Evolutionary conservation across 2,888 invertebrate genomes (phyloP).

Genomic region (Andrena haemorrhoa): DNA sequence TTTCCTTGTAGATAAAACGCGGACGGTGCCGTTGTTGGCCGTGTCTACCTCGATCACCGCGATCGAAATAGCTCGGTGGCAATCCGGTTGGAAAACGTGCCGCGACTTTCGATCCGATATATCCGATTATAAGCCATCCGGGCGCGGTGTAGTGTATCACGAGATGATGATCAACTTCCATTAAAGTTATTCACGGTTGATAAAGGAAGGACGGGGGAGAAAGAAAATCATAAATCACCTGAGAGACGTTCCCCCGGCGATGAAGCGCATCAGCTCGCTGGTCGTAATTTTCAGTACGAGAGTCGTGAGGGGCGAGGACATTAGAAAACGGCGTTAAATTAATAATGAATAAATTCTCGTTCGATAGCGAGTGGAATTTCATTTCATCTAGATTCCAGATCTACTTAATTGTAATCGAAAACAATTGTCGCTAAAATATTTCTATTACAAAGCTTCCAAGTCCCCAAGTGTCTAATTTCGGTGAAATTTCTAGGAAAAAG

Average conservation of each 20-base stretch:
- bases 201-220: constrained; percentile 6
- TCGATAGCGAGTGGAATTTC: too few species aligned
- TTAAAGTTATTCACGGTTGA: constrained; percentile 38
- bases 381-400: not conserved
- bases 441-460: not conserved
- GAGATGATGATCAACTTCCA: constrained; percentile 43
- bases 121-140: constrained; percentile 30
- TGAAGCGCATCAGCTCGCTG: not conserved
- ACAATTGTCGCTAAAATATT: not conserved
- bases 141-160: constrained; percentile 22
- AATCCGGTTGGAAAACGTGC: constrained; percentile 56
- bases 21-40: constrained; percentile 21
- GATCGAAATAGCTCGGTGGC: constrained; percentile 47
- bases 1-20: not conserved
- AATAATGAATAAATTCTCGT: too few species aligned
- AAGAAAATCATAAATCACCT: constrained; percentile 20
- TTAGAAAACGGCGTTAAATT: not conserved
- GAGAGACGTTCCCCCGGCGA: not conserved
- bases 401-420: not conserved
- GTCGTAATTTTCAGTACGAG: not conserved
- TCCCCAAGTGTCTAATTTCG: not conserved
- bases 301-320: not conserved
- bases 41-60: constrained; percentile 26
- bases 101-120: constrained; percentile 47
- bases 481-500: not conserved